Evolutionary conservation across 2,888 invertebrate genomes (phyloP).

Genomic region (Polymixis lichenea): DNA sequence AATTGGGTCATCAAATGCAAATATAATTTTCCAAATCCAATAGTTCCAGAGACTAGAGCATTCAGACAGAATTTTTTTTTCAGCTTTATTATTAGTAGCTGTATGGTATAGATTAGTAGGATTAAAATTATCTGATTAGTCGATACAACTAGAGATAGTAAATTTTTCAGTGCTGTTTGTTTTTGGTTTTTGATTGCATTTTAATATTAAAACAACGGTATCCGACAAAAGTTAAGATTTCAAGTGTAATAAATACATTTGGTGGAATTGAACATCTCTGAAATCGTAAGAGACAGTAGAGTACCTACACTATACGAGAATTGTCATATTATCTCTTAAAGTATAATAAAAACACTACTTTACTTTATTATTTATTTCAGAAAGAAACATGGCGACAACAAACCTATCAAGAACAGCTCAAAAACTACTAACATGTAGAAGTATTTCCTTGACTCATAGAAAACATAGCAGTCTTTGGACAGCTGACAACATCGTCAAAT

Average conservation of each 20-base stretch:
- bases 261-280: neutral
- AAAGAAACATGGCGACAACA: slow-evolving; percentile 66
- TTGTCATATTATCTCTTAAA: no score
- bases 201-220: neutral
- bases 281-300: no score
- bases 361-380: slow-evolving; percentile 49
- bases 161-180: no score
- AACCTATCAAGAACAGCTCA: slow-evolving; percentile 66
- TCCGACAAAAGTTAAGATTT: neutral
- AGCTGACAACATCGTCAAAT: slow-evolving; percentile 82
- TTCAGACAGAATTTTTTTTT: no score
- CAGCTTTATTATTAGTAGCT: no score
- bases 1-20: no score
- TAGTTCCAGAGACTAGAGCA: no score
- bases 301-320: no score
- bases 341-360: no score
- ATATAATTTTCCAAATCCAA: no score
- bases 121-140: neutral
- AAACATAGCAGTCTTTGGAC: slow-evolving; percentile 75
- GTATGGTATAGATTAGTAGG: no score
- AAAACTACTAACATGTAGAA: slow-evolving; percentile 63
- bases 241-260: neutral
- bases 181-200: neutral
- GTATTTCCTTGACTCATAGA: slow-evolving; percentile 33
- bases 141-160: neutral